A percentile compares a stretch with the other conserved stretches of the same genome.
These are phyloP conservation scores for Euwallacea similis DNA, from an alignment of 1,140 invertebrate genomes.

Conservation along the genomic window DNA sequence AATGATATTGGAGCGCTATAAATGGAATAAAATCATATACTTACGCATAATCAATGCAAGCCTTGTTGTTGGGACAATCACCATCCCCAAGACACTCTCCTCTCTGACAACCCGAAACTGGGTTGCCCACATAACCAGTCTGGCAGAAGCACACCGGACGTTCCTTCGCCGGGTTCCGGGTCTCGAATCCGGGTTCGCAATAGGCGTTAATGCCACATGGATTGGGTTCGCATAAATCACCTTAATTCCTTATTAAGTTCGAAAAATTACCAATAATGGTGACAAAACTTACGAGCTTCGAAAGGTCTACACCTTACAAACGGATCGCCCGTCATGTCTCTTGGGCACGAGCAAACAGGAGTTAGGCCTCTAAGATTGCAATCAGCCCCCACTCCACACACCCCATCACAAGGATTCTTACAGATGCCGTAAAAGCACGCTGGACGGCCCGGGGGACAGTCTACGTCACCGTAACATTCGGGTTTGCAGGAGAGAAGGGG, in stretches of 20 bases:
- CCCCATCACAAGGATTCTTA: constrained; percentile 76
- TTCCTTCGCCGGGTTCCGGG: constrained; percentile 68
- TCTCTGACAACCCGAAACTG: constrained; percentile 68
- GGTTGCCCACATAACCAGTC: constrained; percentile 79
- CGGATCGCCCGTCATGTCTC: constrained; percentile 84
- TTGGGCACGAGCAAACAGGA: constrained; percentile 82
- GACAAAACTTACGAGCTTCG: constrained; percentile 64
- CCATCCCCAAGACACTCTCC: constrained; percentile 75
- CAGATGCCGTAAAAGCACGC: constrained; percentile 81
- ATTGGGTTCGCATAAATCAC: constrained; percentile 80
- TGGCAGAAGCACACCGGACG: constrained; percentile 81
- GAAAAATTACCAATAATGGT: background rate
- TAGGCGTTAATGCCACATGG: constrained; percentile 81
- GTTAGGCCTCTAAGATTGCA: constrained; percentile 76
- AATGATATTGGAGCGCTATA: too few relatives aligned
- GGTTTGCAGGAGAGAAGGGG: constrained; percentile 70
- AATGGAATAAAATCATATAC: background rate
- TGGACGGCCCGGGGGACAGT: constrained; percentile 75
- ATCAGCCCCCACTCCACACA: constrained; percentile 78
- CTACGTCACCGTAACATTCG: constrained; percentile 72
- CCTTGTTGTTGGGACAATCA: constrained; percentile 71
- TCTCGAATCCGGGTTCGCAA: constrained; percentile 80
- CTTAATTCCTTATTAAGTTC: constrained; percentile 52
- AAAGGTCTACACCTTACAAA: constrained; percentile 80
- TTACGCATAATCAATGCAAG: constrained; percentile 70